phyloP scores from a whole-genome alignment of 2,888 invertebrate species.

The Drosophila robusta region DNA sequence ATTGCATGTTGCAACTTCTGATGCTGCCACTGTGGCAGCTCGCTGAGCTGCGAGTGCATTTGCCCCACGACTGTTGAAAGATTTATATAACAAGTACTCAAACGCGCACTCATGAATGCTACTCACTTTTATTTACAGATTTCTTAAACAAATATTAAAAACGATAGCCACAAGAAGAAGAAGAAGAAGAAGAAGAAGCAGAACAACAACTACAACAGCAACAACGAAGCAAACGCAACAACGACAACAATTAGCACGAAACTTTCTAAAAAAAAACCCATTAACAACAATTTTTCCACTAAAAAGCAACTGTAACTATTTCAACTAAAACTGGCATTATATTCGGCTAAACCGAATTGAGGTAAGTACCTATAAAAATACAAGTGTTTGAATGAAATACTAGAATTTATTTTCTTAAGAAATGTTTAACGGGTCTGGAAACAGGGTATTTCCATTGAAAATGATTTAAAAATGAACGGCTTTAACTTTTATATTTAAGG shows the following conservation, averaged over 20 bases:
- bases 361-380: slow-evolving; percentile 48
- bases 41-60: slow-evolving; percentile 16
- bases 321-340: slow-evolving; percentile 39
- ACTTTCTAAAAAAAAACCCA: slow-evolving; percentile 46
- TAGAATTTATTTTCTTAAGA: neutral
- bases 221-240: slow-evolving; percentile 57
- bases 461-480: neutral
- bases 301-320: slow-evolving; percentile 43
- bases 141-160: slow-evolving; percentile 58
- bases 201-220: slow-evolving; percentile 12
- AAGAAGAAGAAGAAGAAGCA: slow-evolving; percentile 47
- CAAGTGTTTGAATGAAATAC: neutral
- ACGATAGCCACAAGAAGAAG: slow-evolving; percentile 58
- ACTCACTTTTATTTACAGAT: slow-evolving; percentile 65
- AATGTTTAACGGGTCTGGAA: slow-evolving; percentile 1
- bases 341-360: slow-evolving; percentile 49
- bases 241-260: slow-evolving; percentile 63
- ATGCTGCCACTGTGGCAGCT: slow-evolving; percentile 25
- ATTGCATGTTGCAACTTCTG: slow-evolving; percentile 36
- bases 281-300: slow-evolving; percentile 34
- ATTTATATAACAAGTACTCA: slow-evolving; percentile 55
- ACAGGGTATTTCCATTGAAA: too few species aligned
- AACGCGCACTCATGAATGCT: slow-evolving; percentile 25
- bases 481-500: too few species aligned
- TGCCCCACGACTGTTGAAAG: slow-evolving; percentile 35